A percentile compares a stretch with the other conserved stretches of the same genome.
These are phyloP conservation scores for Caenorhabditis sp. DNA, from an alignment of 2,888 invertebrate genomes.

Conservation along the genomic window DNA sequence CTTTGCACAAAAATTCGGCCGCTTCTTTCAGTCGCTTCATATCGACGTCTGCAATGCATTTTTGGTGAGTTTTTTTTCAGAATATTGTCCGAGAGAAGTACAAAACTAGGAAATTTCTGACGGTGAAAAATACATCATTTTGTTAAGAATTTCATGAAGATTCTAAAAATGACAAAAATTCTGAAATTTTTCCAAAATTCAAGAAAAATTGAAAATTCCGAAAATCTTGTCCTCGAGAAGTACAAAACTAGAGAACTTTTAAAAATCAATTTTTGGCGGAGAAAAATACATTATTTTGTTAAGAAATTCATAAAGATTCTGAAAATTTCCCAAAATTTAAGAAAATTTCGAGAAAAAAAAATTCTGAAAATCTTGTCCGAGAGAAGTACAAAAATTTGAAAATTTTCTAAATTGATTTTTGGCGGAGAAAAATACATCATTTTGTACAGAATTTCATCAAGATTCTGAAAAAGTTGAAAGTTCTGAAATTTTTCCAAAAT, in stretches of 20 bases:
- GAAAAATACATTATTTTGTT: neutral
- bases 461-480: no score
- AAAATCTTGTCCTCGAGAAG: neutral
- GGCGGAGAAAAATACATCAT: no score
- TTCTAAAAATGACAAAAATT: no score
- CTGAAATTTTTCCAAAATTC: no score
- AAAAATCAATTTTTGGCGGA: neutral
- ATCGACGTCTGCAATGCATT: constrained; percentile 23
- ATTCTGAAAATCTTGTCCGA: constrained; percentile 72
- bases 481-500: no score
- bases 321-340: neutral
- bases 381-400: constrained; percentile 68
- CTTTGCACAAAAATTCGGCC: constrained; percentile 10
- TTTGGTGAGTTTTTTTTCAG: neutral
- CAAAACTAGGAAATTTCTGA: no score
- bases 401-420: constrained; percentile 61
- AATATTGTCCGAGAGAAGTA: neutral
- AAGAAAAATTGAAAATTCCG: neutral
- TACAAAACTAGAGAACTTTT: neutral
- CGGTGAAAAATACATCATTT: no score
- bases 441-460: no score
- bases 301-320: no score
- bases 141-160: no score
- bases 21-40: constrained; percentile 20
- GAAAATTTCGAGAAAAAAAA: constrained; percentile 82